Evolutionary conservation across 2,888 invertebrate genomes (phyloP).

Genomic region (Portevinia maculata): DNA sequence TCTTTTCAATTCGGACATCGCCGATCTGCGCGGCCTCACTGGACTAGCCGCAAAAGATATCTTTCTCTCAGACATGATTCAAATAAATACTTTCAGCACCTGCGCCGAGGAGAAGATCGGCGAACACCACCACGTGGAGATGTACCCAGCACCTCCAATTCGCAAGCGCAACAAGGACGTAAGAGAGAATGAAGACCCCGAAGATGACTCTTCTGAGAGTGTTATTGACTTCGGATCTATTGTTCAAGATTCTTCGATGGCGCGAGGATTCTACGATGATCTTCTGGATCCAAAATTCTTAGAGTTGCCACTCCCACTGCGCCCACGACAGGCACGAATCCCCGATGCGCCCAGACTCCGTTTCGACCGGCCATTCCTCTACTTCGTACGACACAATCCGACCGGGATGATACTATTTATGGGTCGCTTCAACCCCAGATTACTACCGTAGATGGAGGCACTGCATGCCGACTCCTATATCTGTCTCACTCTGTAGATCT

Average conservation of each 20-base stretch:
- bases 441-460: slow-evolving; percentile 86
- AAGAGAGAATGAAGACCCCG: slow-evolving; percentile 77
- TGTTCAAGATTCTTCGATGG: slow-evolving; percentile 84
- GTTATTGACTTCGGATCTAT: slow-evolving; percentile 80
- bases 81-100: slow-evolving; percentile 92
- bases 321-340: slow-evolving; percentile 88
- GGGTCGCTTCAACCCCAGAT: slow-evolving; percentile 93
- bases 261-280: slow-evolving; percentile 88
- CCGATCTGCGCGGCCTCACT: slow-evolving; percentile 92
- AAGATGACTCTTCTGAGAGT: slow-evolving; percentile 79
- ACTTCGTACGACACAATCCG: slow-evolving; percentile 94
- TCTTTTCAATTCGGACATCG: slow-evolving; percentile 89
- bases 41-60: slow-evolving; percentile 90
- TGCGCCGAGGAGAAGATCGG: slow-evolving; percentile 90
- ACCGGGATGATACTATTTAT: slow-evolving; percentile 95
- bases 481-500: slow-evolving; percentile 27
- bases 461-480: background rate
- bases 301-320: slow-evolving; percentile 86
- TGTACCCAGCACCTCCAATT: slow-evolving; percentile 89
- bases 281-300: slow-evolving; percentile 84
- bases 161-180: slow-evolving; percentile 83
- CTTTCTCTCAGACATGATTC: slow-evolving; percentile 92
- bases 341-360: slow-evolving; percentile 90
- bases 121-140: slow-evolving; percentile 91
- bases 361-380: slow-evolving; percentile 94